phyloP scores from a whole-genome alignment of 2,888 invertebrate species.

The Drosophila pullipes region DNA sequence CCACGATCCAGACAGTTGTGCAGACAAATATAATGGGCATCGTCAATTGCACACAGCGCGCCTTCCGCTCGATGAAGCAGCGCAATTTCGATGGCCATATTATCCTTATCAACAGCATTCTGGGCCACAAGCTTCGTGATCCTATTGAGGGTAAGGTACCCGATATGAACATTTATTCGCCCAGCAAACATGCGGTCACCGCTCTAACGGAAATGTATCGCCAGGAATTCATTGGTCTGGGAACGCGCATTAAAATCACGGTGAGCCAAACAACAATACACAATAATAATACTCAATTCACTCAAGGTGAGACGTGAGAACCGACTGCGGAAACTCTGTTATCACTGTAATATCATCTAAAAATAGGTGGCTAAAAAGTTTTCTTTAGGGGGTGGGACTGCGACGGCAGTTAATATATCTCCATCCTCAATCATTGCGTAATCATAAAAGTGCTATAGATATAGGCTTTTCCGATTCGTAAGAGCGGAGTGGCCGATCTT shows the following conservation, averaged over 20 bases:
- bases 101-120: conserved; percentile 85
- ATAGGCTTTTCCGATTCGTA: too few species aligned
- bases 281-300: too few species aligned
- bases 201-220: conserved; percentile 83
- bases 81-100: conserved; percentile 86
- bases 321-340: not conserved
- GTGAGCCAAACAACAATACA: too few species aligned
- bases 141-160: conserved; percentile 35
- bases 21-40: conserved; percentile 86
- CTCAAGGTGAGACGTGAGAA: too few species aligned
- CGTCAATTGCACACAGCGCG: conserved; percentile 86
- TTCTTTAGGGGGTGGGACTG: not conserved
- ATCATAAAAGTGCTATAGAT: not conserved
- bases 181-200: conserved; percentile 83
- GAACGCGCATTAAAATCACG: conserved; percentile 83
- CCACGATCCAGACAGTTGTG: conserved; percentile 75
- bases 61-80: conserved; percentile 86
- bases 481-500: not conserved
- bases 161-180: conserved; percentile 79
- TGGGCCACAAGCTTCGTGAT: conserved; percentile 77
- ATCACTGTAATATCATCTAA: not conserved
- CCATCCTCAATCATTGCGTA: not conserved
- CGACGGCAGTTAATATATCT: too few species aligned
- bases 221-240: conserved; percentile 81
- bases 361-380: not conserved